These are phyloP conservation scores for Cryptoleucopteryx plumbea DNA, from an alignment of 2,113 vertebrate genomes.

Conservation along the genomic window DNA sequence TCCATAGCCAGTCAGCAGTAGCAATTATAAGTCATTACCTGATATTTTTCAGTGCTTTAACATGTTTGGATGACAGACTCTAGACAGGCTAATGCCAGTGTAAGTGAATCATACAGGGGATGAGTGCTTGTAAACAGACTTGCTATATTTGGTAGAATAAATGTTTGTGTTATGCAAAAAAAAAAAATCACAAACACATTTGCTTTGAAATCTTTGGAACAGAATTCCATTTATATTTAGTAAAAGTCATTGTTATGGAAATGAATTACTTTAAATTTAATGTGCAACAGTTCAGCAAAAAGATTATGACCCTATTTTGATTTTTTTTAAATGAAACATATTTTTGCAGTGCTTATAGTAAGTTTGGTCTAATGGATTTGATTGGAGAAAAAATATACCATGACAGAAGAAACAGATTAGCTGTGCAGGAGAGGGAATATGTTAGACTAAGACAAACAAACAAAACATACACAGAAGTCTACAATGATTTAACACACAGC, in stretches of 20 bases:
- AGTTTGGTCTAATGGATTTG: slow-evolving; percentile 48
- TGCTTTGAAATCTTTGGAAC: slow-evolving; percentile 60
- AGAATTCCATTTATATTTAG: slow-evolving; percentile 64
- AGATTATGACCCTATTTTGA: slow-evolving; percentile 64
- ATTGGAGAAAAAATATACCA: slow-evolving; percentile 6
- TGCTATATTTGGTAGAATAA: neutral
- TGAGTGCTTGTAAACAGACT: neutral
- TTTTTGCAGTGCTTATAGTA: slow-evolving; percentile 48
- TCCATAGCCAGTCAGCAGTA: neutral
- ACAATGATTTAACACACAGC: neutral
- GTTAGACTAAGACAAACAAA: neutral
- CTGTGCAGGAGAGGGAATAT: neutral
- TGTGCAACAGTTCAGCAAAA: slow-evolving; percentile 62
- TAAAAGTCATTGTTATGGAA: slow-evolving; percentile 64
- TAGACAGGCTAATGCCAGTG: neutral
- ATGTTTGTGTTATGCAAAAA: slow-evolving; percentile 32
- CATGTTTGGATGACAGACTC: neutral
- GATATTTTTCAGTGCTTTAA: neutral
- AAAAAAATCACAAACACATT: neutral
- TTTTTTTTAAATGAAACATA: slow-evolving; percentile 56
- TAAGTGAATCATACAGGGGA: neutral
- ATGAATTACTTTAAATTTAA: slow-evolving; percentile 69
- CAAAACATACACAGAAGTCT: neutral
- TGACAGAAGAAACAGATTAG: neutral
- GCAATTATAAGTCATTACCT: neutral